Base-by-base conservation (phyloP, 2,888 invertebrate genomes). In the Synanthedon andrenaeformis region DNA sequence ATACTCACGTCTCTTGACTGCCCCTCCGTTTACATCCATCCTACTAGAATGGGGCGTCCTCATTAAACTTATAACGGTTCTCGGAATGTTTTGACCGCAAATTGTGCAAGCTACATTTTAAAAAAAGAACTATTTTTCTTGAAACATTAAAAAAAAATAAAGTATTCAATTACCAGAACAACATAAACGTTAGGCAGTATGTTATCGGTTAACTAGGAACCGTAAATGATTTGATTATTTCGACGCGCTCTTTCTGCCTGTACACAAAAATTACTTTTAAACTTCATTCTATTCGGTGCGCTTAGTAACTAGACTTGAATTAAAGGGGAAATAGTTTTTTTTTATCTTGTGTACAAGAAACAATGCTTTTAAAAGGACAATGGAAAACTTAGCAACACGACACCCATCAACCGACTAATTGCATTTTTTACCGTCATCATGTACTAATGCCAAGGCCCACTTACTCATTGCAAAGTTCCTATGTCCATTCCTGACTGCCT, bases 181-280 rank as follows among this genome's bases (percentile, higher is more conserved):
- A 69, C 76, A 76, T 70, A 70, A 62, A 68, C 64, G 61, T 66
- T 62, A 62, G 63, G 57, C 54, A 58, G 56, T 56, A 6, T 70
- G 74, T 82, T 85, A 86, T 84, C 85, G 79, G 78, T 70, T 66
- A 63, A 68, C 72, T 72, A 79, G 79, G 79, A 70, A 83, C 81
- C 85, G 82, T 84, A 79, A 82, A 85, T 77, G 78, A 84, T 82
- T 84, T 80, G 83, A 85, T 86, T 86, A 82, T 79, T 80, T 79
- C 80, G 77, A 80, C 81, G 80, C 82, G 78, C 76, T 10, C 35
- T 35, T 35, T 35, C 10, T 35, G 80, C 77, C 71, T 82, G 82
- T 80, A 83, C 79, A 80, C 80, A 77, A 73, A 86, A 86, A 86
- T 86, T 85, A 83, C 82, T 84, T 83, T 79, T 62, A 75, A 82